phyloP scores from a whole-genome alignment of 2,797 vertebrate genomes.

The Manis pentadactyla region DNA sequence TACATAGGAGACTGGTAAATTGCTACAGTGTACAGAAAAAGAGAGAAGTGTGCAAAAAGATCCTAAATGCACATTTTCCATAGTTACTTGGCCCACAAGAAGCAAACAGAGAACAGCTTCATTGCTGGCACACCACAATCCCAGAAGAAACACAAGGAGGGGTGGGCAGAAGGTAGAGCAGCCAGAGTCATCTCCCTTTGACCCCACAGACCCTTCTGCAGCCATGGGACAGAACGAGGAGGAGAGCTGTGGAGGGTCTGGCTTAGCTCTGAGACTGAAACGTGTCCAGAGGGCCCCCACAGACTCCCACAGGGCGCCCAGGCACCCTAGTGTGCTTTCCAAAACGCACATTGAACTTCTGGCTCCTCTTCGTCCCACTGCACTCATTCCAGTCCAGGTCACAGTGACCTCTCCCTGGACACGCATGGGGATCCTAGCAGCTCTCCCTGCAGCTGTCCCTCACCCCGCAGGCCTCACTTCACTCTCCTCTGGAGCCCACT shows the following conservation, averaged over 20 bases:
- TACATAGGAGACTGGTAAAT: neutral
- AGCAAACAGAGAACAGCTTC: neutral
- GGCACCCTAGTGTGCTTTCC: neutral
- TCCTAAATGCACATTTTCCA: neutral
- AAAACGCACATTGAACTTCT: neutral
- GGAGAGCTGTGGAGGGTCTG: neutral
- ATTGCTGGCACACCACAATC: neutral
- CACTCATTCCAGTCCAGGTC: neutral
- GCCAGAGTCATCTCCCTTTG: no score
- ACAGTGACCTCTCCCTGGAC: neutral
- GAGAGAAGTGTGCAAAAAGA: neutral
- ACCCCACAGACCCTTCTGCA: fast-evolving
- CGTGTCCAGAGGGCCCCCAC: fast-evolving
- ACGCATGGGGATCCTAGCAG: fast-evolving
- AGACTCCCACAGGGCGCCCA: neutral
- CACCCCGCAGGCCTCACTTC: fast-evolving
- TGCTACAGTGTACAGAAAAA: neutral
- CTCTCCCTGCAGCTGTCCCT: neutral
- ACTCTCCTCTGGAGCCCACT: neutral
- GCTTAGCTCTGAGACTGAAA: neutral
- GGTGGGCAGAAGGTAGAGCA: no score
- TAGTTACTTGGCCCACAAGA: neutral
- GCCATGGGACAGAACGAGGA: neutral
- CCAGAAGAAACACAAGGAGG: neutral
- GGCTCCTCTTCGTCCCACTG: neutral